Evolutionary conservation across 2,113 vertebrate species (phyloP).

Genomic region (Nycticryphes semicollaris): DNA sequence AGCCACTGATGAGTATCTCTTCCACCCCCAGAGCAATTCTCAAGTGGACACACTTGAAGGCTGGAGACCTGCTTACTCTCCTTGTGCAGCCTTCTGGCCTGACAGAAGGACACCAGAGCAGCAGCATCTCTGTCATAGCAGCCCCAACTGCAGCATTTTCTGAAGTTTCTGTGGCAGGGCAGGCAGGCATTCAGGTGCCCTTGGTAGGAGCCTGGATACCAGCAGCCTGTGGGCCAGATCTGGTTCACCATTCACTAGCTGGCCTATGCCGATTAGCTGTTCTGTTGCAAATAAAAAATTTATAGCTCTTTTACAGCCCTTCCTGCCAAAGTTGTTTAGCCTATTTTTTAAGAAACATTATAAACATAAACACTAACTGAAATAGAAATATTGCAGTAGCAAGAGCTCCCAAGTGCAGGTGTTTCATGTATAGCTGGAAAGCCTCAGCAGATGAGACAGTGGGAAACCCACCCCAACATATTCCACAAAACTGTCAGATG

Average conservation of each 20-base stretch:
- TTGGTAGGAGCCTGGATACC: not conserved
- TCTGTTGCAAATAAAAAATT: not conserved
- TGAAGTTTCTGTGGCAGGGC: not conserved
- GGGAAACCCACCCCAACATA: not conserved
- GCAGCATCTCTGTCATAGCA: not conserved
- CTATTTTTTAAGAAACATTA: too few species aligned
- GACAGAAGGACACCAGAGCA: not conserved
- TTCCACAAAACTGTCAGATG: not conserved
- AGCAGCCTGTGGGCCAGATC: not conserved
- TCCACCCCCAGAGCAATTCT: accelerated
- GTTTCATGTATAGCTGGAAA: not conserved
- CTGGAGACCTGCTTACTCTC: not conserved
- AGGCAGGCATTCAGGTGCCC: not conserved
- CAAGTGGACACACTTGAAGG: not conserved
- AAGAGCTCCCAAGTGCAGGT: not conserved
- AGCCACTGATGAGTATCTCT: not conserved
- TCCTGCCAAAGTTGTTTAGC: not conserved
- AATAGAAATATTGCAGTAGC: not conserved
- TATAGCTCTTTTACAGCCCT: not conserved
- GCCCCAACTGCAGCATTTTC: not conserved
- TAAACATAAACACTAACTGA: not conserved
- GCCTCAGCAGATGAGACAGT: not conserved
- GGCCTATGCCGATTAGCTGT: not conserved
- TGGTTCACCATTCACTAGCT: accelerated
- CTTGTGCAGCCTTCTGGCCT: not conserved